phyloP scores from a whole-genome alignment of 2,113 vertebrate species.

The Petrocephalus zakoni region DNA sequence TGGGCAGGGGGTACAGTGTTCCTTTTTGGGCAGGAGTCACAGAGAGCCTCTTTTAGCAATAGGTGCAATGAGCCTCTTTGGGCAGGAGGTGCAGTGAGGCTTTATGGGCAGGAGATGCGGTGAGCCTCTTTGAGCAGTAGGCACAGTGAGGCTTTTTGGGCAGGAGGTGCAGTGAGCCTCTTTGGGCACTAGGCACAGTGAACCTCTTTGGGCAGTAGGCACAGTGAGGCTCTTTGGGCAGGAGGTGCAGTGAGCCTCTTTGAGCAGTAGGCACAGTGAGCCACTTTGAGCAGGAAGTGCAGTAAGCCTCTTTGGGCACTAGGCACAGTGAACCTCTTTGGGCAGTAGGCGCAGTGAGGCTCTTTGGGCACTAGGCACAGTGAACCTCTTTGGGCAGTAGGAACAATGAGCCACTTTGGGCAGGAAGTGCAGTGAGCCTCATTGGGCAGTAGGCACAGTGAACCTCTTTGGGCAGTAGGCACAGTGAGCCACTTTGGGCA shows the following conservation, averaged over 20 bases:
- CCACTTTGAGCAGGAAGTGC: neutral
- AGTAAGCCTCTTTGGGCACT: neutral
- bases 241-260: neutral
- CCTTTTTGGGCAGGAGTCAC: neutral
- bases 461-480: neutral
- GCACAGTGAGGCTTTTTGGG: neutral
- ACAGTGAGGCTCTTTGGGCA: neutral
- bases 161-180: neutral
- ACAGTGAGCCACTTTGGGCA: neutral
- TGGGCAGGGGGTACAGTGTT: neutral
- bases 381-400: neutral
- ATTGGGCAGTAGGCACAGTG: neutral
- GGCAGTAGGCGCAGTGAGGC: neutral
- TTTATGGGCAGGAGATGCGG: neutral
- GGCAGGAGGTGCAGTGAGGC: neutral
- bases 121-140: neutral
- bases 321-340: neutral
- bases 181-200: no score
- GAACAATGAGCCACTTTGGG: neutral
- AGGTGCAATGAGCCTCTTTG: no score
- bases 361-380: no score
- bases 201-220: neutral
- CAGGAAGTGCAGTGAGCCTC: neutral
- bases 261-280: neutral
- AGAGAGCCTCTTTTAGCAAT: no score